These are phyloP conservation scores for Danaus melanippus DNA, from an alignment of 1,140 invertebrate genomes.

Conservation along the genomic window DNA sequence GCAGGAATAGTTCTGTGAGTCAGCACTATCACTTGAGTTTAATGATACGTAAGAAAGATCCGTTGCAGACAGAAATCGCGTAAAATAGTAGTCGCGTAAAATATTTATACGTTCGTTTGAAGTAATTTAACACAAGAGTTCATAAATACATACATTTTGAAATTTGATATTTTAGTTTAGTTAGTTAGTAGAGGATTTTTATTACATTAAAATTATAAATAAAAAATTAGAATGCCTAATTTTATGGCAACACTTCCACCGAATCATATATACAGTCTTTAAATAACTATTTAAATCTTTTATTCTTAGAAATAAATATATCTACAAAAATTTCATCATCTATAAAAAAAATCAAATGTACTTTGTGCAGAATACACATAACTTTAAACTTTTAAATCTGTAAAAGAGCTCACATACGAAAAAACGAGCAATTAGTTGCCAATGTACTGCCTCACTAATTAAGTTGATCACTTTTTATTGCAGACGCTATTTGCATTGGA, in stretches of 20 bases:
- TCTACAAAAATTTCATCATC: not conserved
- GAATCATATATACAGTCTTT: not conserved
- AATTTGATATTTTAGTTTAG: no score
- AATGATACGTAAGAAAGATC: constrained; percentile 27
- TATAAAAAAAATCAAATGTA: constrained; percentile 13
- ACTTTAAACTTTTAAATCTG: no score
- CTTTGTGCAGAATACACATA: no score
- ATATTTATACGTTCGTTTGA: not conserved
- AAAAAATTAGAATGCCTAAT: no score
- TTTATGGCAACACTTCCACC: not conserved
- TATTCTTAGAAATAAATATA: no score
- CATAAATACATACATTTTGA: no score
- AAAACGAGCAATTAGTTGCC: constrained; percentile 56
- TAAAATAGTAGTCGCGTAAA: constrained; percentile 6
- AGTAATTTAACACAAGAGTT: constrained; percentile 6
- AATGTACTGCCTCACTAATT: constrained; percentile 55
- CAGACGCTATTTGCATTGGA: constrained; percentile 36
- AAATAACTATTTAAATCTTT: no score
- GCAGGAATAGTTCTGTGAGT: constrained; percentile 30
- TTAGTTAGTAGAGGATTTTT: no score
- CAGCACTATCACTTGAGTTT: constrained; percentile 29
- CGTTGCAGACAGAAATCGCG: constrained; percentile 1
- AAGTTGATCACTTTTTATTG: constrained; percentile 57
- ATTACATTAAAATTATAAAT: no score
- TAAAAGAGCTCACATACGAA: constrained; percentile 13